phyloP scores from a whole-genome alignment of 1,140 invertebrate genomes.

The Propsilocerus akamusi region DNA sequence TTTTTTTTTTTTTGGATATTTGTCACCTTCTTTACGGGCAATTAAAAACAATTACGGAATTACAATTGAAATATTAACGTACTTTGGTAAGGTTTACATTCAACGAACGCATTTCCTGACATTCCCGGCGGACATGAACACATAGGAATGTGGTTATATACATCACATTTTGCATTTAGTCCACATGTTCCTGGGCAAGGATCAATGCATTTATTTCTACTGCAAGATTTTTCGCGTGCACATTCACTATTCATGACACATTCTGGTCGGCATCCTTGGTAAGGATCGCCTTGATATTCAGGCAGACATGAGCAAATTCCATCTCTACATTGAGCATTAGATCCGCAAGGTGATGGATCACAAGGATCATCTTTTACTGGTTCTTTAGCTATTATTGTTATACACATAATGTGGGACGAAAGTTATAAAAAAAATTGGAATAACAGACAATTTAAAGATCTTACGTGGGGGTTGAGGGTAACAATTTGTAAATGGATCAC shows the following conservation, averaged over 20 bases:
- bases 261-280: conserved; percentile 44
- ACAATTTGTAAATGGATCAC: conserved; percentile 46
- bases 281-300: conserved; percentile 50
- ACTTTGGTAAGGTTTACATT: conserved; percentile 35
- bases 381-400: conserved; percentile 15
- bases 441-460: conserved; percentile 11
- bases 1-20: too few species aligned
- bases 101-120: conserved; percentile 40
- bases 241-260: conserved; percentile 50
- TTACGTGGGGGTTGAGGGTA: conserved; percentile 26
- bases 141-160: conserved; percentile 47
- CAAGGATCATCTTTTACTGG: conserved; percentile 29
- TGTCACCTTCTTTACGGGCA: conserved; percentile 27
- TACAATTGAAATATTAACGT: too few species aligned
- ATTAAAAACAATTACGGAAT: conserved; percentile 5
- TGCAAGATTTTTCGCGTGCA: conserved; percentile 41
- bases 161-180: conserved; percentile 41
- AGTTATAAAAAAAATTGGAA: not conserved
- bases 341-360: conserved; percentile 47
- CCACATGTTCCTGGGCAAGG: conserved; percentile 50
- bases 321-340: conserved; percentile 36
- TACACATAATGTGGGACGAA: not conserved
- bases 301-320: conserved; percentile 39
- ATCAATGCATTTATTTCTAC: conserved; percentile 45
- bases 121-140: conserved; percentile 44